Conservation (phyloP, 2,113 vertebrate genomes). For the Chaetura pelagica region DNA sequence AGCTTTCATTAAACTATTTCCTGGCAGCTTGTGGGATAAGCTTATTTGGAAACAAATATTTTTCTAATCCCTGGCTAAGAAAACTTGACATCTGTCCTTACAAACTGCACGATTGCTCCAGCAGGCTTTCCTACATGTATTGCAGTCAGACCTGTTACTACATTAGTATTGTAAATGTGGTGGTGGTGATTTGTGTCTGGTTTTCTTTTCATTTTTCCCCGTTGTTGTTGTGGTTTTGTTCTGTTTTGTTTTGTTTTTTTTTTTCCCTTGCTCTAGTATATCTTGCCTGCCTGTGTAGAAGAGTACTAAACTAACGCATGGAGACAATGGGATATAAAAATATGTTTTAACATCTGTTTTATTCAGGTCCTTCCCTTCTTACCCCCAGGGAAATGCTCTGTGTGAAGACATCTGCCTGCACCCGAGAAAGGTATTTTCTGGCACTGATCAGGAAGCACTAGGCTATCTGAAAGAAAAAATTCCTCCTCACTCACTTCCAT, state of each 20-base stretch:
- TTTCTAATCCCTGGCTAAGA: not conserved
- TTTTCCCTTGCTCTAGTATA: not conserved
- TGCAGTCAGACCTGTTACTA: not conserved
- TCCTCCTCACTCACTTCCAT: not conserved
- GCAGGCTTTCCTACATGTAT: not conserved
- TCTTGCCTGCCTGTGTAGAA: not conserved
- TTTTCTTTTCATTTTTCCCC: not conserved
- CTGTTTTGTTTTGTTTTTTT: no score
- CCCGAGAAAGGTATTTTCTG: not conserved
- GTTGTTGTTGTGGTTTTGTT: no score
- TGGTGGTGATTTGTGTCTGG: not conserved
- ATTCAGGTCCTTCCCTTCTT: not conserved
- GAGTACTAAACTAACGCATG: not conserved
- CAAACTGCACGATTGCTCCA: not conserved
- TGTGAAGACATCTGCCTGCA: not conserved
- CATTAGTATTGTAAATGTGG: not conserved
- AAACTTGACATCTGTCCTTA: not conserved
- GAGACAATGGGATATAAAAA: not conserved
- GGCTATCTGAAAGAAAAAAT: not conserved
- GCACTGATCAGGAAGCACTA: not conserved
- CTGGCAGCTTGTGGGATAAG: not conserved
- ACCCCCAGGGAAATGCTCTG: not conserved
- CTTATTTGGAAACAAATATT: conserved; percentile 13
- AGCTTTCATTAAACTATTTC: not conserved
- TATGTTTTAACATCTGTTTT: not conserved